Evolutionary conservation across 2,113 vertebrate genomes (phyloP), one percentile per base, ranked within the genome.

Genomic region (Silurus meridionalis): DNA sequence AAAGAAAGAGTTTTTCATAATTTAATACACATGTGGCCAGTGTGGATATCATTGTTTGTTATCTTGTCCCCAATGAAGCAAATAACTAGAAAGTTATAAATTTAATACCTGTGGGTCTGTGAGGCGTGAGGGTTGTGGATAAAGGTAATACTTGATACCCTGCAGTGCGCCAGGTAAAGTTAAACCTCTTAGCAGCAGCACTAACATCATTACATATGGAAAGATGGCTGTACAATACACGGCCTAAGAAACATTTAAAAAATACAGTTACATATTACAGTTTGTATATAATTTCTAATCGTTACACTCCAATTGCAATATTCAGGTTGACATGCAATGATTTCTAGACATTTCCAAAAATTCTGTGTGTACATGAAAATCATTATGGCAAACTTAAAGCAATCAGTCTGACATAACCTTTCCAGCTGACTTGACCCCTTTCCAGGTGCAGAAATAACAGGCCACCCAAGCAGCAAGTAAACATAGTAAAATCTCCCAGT

Each of bases 71-170:
- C 48, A 19, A 14, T 71, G 8, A 19, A 15, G 0, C 1, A 1
- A 80, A 37, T 80, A 61, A 21, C 4, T 25, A 52, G 0, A 64
- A 8, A 64, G 80, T 17, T 21, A 61, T 46, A 37, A 9, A 13
- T 71, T 10, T 61, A n/a, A 8, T 83, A 91, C 97, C 97, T 99
- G 97, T 19, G 97, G 96, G 87, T 99, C 97, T 58, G 95, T 90
- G 10, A 99, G 95, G 11, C 96, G 95, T 3, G 95, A 96, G 89
- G 97, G 92, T 91, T 98, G 95, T 61, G 97, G 97, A 87, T 98
- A 97, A 87, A 99, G 94, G 92, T 99, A 99, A 91, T 97, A 99
- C 87, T 96, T 93, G 84, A 99, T 96, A 82, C 97, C 97, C 10
- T 96, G 95, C 63, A 89, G 92, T 0, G 97, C 97, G 0, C 97